phyloP scores from a whole-genome alignment of 2,797 vertebrate genomes.

The Mionectes olivaceus region DNA sequence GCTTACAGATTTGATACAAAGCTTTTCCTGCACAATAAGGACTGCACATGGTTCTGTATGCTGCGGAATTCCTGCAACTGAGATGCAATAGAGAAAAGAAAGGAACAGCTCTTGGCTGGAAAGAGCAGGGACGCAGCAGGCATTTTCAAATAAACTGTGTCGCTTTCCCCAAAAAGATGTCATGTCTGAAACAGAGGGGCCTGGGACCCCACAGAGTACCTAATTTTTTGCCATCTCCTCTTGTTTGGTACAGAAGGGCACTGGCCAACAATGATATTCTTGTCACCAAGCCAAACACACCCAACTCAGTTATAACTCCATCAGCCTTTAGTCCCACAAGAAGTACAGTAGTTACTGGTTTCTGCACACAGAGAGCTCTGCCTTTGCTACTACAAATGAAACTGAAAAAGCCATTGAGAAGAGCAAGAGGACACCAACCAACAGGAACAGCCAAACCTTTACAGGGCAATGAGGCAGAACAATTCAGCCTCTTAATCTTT shows the following conservation, averaged over 20 bases:
- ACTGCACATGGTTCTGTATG: background rate
- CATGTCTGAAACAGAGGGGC: background rate
- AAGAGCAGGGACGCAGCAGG: background rate
- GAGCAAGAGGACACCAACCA: background rate
- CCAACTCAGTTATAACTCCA: background rate
- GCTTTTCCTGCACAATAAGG: background rate
- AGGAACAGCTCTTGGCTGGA: background rate
- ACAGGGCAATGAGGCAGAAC: background rate
- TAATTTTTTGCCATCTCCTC: background rate
- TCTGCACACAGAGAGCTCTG: background rate
- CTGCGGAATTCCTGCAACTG: background rate
- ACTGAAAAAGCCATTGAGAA: background rate
- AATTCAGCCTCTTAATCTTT: background rate
- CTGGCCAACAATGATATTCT: background rate
- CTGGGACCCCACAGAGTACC: too few species aligned
- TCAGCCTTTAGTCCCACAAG: background rate
- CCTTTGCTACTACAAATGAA: background rate
- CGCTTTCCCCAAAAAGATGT: background rate
- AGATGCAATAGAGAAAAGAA: background rate
- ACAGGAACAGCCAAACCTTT: background rate
- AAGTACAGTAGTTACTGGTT: background rate
- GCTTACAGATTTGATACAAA: background rate
- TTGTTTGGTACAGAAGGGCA: background rate
- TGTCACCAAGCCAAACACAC: background rate
- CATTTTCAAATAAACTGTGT: background rate